These are phyloP conservation scores for Premnoplex brunnescens DNA, from an alignment of 2,797 vertebrate species.

Conservation along the genomic window DNA sequence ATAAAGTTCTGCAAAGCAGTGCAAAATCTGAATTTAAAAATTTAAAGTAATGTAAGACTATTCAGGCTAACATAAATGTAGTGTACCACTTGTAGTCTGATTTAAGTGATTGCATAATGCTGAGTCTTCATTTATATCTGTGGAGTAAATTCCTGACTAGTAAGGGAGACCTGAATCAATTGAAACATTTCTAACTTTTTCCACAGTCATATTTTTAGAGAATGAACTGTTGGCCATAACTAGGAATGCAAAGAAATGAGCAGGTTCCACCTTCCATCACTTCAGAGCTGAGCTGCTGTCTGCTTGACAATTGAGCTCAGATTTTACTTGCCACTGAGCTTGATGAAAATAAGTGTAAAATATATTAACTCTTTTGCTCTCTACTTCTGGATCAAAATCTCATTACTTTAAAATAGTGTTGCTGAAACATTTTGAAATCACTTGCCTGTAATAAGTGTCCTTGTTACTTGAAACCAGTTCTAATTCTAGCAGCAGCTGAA, in stretches of 20 bases:
- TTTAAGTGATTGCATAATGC: background rate
- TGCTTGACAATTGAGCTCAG: background rate
- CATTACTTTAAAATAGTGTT: background rate
- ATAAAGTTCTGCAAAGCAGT: background rate
- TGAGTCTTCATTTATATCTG: background rate
- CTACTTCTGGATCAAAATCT: background rate
- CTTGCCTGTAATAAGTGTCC: background rate
- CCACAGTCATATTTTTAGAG: slow-evolving; percentile 22
- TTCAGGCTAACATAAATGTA: background rate
- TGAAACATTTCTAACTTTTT: slow-evolving; percentile 30
- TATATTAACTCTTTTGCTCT: background rate
- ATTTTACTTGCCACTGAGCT: background rate
- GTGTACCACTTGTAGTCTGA: background rate
- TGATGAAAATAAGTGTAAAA: slow-evolving; percentile 1
- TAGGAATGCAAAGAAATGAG: background rate
- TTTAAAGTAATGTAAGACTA: background rate
- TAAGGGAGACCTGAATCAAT: slow-evolving; percentile 9
- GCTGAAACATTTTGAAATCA: background rate
- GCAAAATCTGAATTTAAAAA: background rate
- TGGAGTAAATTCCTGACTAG: slow-evolving; percentile 28
- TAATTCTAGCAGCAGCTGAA: background rate
- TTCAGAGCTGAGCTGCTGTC: background rate
- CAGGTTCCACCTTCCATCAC: slow-evolving; percentile 7
- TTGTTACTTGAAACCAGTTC: background rate
- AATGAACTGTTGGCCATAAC: background rate